These are phyloP conservation scores for Eugnorisma glareosa DNA, from an alignment of 2,888 invertebrate species.

Conservation along the genomic window DNA sequence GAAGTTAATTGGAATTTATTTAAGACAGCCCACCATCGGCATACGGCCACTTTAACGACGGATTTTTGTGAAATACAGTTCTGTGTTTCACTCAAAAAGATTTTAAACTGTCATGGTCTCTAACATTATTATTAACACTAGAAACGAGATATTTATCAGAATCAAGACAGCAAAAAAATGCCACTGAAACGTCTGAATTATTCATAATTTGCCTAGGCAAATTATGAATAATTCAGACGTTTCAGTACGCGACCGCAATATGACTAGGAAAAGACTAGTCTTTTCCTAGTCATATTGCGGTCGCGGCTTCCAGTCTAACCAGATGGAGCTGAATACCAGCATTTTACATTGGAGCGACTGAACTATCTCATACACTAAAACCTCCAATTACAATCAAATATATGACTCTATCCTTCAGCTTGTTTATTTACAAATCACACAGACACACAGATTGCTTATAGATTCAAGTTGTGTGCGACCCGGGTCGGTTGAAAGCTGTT, in stretches of 20 bases:
- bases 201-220: background rate
- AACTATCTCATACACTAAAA: background rate
- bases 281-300: background rate
- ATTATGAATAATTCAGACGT: no score
- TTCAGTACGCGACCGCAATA: no score
- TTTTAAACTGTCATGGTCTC: no score
- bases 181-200: background rate
- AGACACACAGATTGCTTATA: conserved; percentile 59
- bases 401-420: background rate
- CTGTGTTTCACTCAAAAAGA: no score
- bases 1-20: background rate
- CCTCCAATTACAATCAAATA: background rate
- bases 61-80: background rate
- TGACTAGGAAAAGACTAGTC: no score
- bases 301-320: background rate
- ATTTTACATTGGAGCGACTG: background rate
- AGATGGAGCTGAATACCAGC: background rate
- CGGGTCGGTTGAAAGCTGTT: conserved; percentile 72
- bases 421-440: conserved; percentile 52
- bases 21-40: no score
- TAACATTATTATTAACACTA: no score
- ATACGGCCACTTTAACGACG: no score
- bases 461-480: conserved; percentile 59
- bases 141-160: background rate
- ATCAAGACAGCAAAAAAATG: background rate